Percentiles rank a stretch among this genome's conserved stretches.
phyloP scores from a whole-genome alignment of 53 echinoderm and acorn worm species.

The Stichopus horrens region DNA sequence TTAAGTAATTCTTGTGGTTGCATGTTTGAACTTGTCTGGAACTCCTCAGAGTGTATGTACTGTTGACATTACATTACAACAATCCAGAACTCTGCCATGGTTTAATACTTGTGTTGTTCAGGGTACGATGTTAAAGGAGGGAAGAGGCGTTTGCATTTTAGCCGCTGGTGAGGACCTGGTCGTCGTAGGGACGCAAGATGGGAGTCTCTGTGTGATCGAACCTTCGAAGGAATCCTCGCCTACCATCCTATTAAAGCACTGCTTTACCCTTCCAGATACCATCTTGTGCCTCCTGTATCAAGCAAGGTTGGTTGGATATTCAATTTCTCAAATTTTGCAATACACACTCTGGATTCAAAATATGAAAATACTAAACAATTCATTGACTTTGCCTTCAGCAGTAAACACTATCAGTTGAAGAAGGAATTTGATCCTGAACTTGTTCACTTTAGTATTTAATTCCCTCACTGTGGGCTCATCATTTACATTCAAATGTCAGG shows the following conservation, averaged over 20 bases:
- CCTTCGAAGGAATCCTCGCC: slow-evolving; percentile 47
- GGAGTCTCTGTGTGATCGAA: slow-evolving; percentile 75
- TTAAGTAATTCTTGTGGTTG: no score
- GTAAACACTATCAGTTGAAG: no score
- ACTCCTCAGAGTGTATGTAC: background rate
- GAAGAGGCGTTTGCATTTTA: slow-evolving; percentile 75
- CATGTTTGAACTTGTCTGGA: background rate
- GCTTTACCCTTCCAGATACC: slow-evolving; percentile 61
- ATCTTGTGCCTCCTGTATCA: slow-evolving; percentile 80
- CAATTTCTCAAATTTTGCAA: no score
- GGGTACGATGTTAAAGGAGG: slow-evolving; percentile 75
- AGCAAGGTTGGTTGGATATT: slow-evolving; percentile 43
- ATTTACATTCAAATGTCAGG: no score
- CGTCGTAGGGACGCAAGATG: slow-evolving; percentile 79
- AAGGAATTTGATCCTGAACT: no score
- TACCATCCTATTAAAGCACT: slow-evolving; percentile 69
- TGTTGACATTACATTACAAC: background rate
- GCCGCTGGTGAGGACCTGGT: slow-evolving; percentile 68
- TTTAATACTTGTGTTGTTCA: slow-evolving; percentile 24
- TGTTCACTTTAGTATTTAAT: no score
- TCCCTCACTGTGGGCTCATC: no score
- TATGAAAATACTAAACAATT: no score
- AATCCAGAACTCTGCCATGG: background rate
- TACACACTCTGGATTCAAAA: no score
- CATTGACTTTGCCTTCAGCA: no score